Percentiles rank a stretch among this genome's conserved stretches.
Evolutionary conservation across 2,113 vertebrate species (phyloP).

Genomic region (Lepus europaeus): DNA sequence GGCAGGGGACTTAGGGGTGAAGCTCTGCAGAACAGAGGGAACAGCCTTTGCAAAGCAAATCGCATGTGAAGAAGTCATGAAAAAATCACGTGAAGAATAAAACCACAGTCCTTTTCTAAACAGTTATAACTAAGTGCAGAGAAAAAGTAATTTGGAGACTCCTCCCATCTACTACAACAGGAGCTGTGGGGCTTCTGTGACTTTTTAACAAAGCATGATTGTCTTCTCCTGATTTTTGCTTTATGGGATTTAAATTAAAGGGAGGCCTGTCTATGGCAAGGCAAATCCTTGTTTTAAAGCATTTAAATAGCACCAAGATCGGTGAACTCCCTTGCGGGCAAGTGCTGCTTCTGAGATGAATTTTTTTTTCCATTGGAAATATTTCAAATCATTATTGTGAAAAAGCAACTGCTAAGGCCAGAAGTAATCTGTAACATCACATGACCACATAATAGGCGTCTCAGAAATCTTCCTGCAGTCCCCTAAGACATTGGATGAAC

Average conservation of each 20-base stretch:
- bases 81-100: slow-evolving; percentile 63
- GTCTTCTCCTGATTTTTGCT: slow-evolving; percentile 75
- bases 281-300: slow-evolving; percentile 76
- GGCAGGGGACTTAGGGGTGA: neutral
- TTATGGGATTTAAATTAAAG: slow-evolving; percentile 83
- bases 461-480: neutral
- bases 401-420: slow-evolving; percentile 23
- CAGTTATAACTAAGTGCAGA: slow-evolving; percentile 64
- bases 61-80: slow-evolving; percentile 31
- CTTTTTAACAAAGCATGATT: slow-evolving; percentile 76
- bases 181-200: slow-evolving; percentile 49
- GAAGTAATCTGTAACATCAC: slow-evolving; percentile 20
- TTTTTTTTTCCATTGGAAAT: slow-evolving; percentile 63
- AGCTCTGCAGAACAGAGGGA: neutral
- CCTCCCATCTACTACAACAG: slow-evolving; percentile 41
- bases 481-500: neutral
- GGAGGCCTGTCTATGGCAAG: slow-evolving; percentile 61
- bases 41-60: slow-evolving; percentile 15
- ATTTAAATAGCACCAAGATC: slow-evolving; percentile 60
- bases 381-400: slow-evolving; percentile 61
- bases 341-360: slow-evolving; percentile 50
- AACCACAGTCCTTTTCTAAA: slow-evolving; percentile 55
- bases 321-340: slow-evolving; percentile 63
- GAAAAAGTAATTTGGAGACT: slow-evolving; percentile 64
- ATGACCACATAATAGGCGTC: neutral